Evolutionary conservation across 2,888 invertebrate species (phyloP), one percentile per base, ranked within the genome.

Genomic region (Caenorhabditis sp.): DNA sequence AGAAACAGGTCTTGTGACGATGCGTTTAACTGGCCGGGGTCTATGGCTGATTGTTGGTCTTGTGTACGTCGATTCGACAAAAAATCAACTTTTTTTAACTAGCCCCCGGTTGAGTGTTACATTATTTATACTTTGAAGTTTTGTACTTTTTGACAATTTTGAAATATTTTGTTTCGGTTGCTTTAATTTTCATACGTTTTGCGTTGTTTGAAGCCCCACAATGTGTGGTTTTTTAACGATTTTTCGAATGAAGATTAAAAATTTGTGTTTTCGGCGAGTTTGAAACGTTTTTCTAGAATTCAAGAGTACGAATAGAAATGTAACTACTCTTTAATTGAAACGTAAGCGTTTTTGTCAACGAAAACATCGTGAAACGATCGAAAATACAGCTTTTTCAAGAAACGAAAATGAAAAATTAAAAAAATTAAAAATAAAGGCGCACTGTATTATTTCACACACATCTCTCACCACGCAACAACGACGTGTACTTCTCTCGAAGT

Each of bases 1-100:
- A 26, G 23, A 19, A 17, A 23, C 50, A 43, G 73, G 73, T 73
- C 73, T 69, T 66, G 49, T 31, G 23, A 21, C 69, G 73, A 62
- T 54, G 14, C n/a, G 23, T 17, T 43, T 43, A 21, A 26, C 54
- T 58, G 68, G 65, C 66, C 66, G 57, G 62, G 65, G 60, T 66
- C 65, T 36, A 62, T 23, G 51, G 8, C 19, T 73, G 73, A 73
- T 73, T 73, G 66, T 73, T 73, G 73, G 69, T 69, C 73, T 73
- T 36, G 31, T 14, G 31, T 58, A 58, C n/a, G 21, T 57, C 31
- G 53, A 27, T 19, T 51, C 62, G 66, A 58, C 71, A 59, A 66
- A 71, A 71, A 71, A 71, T 67, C 71, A 71, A 67, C 66, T 31
- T 58, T 58, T 58, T 58, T 58, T 36, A 36, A 36, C 57, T 36